These are phyloP conservation scores for Sarcophaga subvicina DNA, from an alignment of 2,888 invertebrate genomes.

Conservation along the genomic window DNA sequence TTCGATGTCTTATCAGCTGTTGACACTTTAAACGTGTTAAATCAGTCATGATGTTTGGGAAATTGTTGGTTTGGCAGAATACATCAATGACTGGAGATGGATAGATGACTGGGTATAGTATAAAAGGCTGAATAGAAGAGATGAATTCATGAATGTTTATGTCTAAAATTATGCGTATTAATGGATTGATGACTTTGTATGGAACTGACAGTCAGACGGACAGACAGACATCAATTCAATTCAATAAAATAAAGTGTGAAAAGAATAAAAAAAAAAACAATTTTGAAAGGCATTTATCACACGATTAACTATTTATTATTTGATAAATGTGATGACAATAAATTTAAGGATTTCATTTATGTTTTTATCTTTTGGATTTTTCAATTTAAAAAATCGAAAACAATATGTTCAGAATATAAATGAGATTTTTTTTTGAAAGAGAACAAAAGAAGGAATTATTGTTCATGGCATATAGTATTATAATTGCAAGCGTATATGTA, in stretches of 20 bases:
- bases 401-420: background rate
- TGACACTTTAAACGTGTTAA: slow-evolving; percentile 31
- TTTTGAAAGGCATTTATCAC: slow-evolving; percentile 27
- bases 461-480: too few species aligned
- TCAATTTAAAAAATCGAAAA: background rate
- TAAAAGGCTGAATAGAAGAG: background rate
- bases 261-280: background rate
- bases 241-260: background rate
- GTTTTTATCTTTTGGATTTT: background rate
- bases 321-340: slow-evolving; percentile 24
- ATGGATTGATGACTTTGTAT: background rate
- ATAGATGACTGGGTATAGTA: background rate
- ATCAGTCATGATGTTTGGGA: slow-evolving; percentile 26
- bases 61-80: background rate
- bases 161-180: background rate
- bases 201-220: background rate
- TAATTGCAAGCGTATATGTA: too few species aligned
- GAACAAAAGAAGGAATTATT: too few species aligned
- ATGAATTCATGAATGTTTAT: background rate
- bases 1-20: slow-evolving; percentile 21
- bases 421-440: background rate
- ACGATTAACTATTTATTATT: slow-evolving; percentile 16
- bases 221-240: slow-evolving; percentile 25
- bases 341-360: slow-evolving; percentile 26
- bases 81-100: background rate